Percentiles rank a stretch among this genome's conserved stretches.
Conservation (phyloP, 2,888 invertebrate species). For the Platycheirus rosarum region DNA sequence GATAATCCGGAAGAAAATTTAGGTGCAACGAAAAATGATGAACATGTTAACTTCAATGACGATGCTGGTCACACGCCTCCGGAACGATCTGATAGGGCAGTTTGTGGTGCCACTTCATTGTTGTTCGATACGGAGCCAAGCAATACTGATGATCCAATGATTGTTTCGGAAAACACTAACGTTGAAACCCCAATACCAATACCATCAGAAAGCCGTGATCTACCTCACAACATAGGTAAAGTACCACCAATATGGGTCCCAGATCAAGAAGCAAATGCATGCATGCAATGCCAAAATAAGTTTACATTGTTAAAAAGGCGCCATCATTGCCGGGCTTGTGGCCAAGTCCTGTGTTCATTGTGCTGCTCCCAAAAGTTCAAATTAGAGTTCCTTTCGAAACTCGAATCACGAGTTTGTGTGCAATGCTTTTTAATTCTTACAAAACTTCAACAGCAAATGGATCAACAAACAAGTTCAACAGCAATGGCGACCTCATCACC, state of each 20-base stretch:
- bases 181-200: not conserved
- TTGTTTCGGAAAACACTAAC: conserved; percentile 6
- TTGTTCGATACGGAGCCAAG: not conserved
- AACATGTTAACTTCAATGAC: conserved; percentile 34
- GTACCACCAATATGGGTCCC: conserved; percentile 94
- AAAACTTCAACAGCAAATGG: conserved; percentile 79
- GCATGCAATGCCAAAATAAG: conserved; percentile 91
- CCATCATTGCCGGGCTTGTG: conserved; percentile 95
- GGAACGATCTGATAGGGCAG: conserved; percentile 39
- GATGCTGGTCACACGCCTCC: conserved; percentile 59
- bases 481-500: conserved; percentile 83
- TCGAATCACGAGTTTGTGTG: conserved; percentile 91
- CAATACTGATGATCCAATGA: conserved; percentile 33
- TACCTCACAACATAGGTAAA: conserved; percentile 85
- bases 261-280: conserved; percentile 90
- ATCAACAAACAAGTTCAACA: conserved; percentile 1
- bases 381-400: conserved; percentile 88
- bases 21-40: not conserved
- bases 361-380: conserved; percentile 89
- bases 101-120: not conserved
- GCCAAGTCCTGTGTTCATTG: conserved; percentile 90
- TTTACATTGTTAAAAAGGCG: conserved; percentile 92
- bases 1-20: conserved; percentile 47
- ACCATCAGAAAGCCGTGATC: conserved; percentile 11
- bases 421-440: conserved; percentile 86